Percentiles rank a stretch among this genome's conserved stretches.
phyloP scores from a whole-genome alignment of 2,888 invertebrate species.

The Heliconius erato region DNA sequence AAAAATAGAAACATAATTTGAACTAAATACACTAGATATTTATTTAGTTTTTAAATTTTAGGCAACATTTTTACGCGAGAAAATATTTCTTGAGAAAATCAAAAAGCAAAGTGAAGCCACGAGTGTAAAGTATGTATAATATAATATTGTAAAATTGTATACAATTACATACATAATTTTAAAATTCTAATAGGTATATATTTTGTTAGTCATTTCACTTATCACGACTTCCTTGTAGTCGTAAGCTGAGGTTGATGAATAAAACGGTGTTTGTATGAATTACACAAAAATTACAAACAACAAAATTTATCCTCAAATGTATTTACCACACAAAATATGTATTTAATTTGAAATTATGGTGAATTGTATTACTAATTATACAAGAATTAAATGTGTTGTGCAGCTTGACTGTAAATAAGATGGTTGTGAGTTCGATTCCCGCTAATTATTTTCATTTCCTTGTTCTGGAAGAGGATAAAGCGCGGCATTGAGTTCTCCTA shows the following conservation, averaged over 20 bases:
- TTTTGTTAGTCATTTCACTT: constrained; percentile 17
- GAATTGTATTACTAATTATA: too few species aligned
- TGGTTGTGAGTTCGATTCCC: background rate
- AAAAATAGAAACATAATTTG: too few species aligned
- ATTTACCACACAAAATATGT: background rate
- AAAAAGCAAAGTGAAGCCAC: background rate
- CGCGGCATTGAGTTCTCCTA: background rate
- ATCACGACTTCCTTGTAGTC: constrained; percentile 19
- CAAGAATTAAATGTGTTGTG: too few species aligned
- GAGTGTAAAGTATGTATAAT: background rate
- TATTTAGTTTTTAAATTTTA: too few species aligned
- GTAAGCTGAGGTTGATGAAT: constrained; percentile 7
- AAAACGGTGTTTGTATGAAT: constrained; percentile 10
- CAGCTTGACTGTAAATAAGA: too few species aligned
- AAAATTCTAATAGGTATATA: background rate
- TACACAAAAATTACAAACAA: background rate
- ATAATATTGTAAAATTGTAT: background rate
- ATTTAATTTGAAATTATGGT: background rate
- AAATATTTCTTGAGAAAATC: background rate
- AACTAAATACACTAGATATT: too few species aligned
- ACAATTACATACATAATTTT: constrained; percentile 10
- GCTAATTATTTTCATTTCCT: background rate
- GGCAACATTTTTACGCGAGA: background rate
- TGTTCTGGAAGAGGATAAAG: background rate
- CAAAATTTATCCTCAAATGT: constrained; percentile 8